A percentile compares a stretch with the other conserved stretches of the same genome.
Conservation (phyloP, 2,797 vertebrate genomes). For the Eutrigla gurnardus region DNA sequence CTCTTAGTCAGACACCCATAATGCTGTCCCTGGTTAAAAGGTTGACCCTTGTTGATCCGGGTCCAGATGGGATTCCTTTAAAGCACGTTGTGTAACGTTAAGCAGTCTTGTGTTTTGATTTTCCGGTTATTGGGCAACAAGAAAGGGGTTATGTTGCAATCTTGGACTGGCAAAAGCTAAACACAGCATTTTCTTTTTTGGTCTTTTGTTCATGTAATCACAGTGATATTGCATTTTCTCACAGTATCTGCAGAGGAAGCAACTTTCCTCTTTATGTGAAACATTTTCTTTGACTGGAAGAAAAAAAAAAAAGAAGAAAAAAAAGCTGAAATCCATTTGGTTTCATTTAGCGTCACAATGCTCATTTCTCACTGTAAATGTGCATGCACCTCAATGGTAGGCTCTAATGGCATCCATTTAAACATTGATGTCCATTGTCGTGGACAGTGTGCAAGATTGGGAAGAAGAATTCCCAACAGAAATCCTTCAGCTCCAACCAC, state of each 20-base stretch:
- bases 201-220: slow-evolving; percentile 29
- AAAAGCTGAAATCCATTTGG: slow-evolving; percentile 2
- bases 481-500: slow-evolving; percentile 54
- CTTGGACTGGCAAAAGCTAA: slow-evolving; percentile 4
- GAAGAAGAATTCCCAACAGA: slow-evolving; percentile 9
- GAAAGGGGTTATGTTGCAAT: slow-evolving; percentile 65
- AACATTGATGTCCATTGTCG: slow-evolving; percentile 19
- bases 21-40: slow-evolving; percentile 4
- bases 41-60: slow-evolving; percentile 1
- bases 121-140: slow-evolving; percentile 65
- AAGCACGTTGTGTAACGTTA: slow-evolving; percentile 46
- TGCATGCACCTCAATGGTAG: neutral
- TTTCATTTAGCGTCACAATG: slow-evolving; percentile 10
- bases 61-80: slow-evolving; percentile 37
- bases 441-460: slow-evolving; percentile 12
- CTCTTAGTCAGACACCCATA: too few species aligned
- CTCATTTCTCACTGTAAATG: slow-evolving; percentile 24
- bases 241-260: slow-evolving; percentile 37
- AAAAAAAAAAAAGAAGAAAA: slow-evolving; percentile 16
- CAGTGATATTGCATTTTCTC: slow-evolving; percentile 52
- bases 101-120: slow-evolving; percentile 50
- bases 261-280: slow-evolving; percentile 34
- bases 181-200: slow-evolving; percentile 35
- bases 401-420: slow-evolving; percentile 9
- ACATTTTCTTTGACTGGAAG: slow-evolving; percentile 17